These are phyloP conservation scores for Bombus fervidus DNA, from an alignment of 1,140 invertebrate genomes.

Conservation along the genomic window DNA sequence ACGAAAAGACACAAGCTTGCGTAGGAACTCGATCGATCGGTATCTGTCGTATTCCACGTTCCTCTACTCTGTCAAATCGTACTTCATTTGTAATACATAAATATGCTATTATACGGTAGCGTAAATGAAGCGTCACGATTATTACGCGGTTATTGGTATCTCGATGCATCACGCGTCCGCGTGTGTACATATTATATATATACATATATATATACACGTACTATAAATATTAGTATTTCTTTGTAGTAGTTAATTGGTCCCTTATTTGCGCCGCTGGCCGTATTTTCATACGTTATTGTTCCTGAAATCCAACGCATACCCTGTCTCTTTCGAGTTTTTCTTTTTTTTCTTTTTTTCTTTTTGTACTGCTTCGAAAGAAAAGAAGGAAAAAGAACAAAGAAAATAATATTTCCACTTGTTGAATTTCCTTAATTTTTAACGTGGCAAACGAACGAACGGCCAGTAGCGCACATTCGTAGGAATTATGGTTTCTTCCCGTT, in stretches of 20 bases:
- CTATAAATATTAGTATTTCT: constrained; percentile 59
- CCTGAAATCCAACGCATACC: too few species aligned
- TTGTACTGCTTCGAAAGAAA: background rate
- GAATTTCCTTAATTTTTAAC: background rate
- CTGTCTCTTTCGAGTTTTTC: background rate
- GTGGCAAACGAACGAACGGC: background rate
- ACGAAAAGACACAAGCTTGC: background rate
- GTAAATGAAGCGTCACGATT: constrained; percentile 8
- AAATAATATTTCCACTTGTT: background rate
- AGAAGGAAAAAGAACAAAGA: background rate
- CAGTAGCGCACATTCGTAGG: constrained; percentile 25
- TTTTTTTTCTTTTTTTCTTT: background rate
- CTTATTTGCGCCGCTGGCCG: constrained; percentile 29
- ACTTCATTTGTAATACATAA: background rate
- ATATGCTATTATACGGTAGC: constrained; percentile 8
- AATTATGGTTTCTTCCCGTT: background rate
- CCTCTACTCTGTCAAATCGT: background rate
- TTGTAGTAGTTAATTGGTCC: constrained; percentile 58
- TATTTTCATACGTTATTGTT: background rate
- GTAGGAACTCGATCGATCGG: background rate
- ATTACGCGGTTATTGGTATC: constrained; percentile 18
- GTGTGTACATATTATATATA: background rate
- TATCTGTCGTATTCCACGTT: background rate
- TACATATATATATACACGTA: constrained; percentile 16
- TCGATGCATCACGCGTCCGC: constrained; percentile 8